Conservation (phyloP, 2,113 vertebrate genomes). For the Chaetorhynchus papuensis region DNA sequence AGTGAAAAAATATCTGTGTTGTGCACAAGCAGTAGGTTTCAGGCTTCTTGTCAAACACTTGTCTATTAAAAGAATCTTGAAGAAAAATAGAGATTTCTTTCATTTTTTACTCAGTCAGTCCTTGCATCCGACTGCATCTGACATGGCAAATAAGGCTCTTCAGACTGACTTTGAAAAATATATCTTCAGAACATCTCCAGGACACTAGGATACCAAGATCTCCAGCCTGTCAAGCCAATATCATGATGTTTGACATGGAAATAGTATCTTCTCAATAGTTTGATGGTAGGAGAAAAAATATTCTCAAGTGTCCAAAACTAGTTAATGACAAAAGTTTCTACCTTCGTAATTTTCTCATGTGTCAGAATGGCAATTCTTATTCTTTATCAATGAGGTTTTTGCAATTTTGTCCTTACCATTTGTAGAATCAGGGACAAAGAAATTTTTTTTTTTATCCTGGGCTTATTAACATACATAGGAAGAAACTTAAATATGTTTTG, state of each 20-base stretch:
- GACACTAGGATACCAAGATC: not conserved
- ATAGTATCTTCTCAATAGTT: not conserved
- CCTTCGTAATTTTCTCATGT: not conserved
- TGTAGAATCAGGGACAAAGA: not conserved
- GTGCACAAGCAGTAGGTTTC: not conserved
- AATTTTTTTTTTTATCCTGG: not conserved
- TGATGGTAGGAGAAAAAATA: not conserved
- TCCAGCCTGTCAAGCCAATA: not conserved
- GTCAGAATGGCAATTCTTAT: not conserved
- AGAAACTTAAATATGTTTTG: conserved; percentile 3
- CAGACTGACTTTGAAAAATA: not conserved
- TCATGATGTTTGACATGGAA: not conserved
- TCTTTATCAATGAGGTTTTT: not conserved
- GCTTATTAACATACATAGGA: not conserved
- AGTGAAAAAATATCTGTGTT: not conserved
- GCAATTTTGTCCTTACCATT: not conserved
- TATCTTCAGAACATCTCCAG: not conserved
- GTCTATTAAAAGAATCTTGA: not conserved
- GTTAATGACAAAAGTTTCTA: not conserved
- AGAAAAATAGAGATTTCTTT: not conserved
- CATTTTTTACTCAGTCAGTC: not conserved
- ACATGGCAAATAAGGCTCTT: not conserved
- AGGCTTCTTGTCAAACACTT: not conserved
- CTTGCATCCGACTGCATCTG: not conserved
- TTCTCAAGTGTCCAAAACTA: not conserved